Base-by-base conservation (phyloP, 1,140 invertebrate species). In the Rhagoletis pomonella region DNA sequence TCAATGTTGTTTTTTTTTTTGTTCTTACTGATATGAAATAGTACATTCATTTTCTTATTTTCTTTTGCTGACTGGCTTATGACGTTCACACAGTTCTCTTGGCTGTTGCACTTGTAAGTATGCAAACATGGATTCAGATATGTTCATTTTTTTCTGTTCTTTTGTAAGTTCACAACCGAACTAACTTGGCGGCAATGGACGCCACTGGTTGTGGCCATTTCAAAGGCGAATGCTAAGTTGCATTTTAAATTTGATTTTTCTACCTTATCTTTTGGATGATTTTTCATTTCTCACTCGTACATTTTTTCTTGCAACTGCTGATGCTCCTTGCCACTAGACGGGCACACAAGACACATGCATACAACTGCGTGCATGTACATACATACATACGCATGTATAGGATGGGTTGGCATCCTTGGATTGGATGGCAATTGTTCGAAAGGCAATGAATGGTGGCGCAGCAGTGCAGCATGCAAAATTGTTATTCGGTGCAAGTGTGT, bases 201-300 rank as follows among this genome's bases (percentile, higher is more conserved):
- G 73, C 73, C 73, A 81, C 7, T 81, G 73, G 73, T 47, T 81
- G n/a, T 50, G n/a, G 73, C 73, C 73, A 81, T 81, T 81, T 81
- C 73, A 81, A 81, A 81, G 47, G 73, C 73, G 73, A 81, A 58
- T 58, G 47, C 73, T 58, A 81, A 81, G 73, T 81, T 81, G 73
- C 73, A 58, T 81, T 81, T 81, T 81, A 81, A 81, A 81, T 81
- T 81, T 81, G 73, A 81, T 81, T 81, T 81, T 81, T 77, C 29
- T 29, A 81, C 73, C 73, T 81, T 81, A 81, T 81, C 73, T 81
- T 4, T 10, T 81, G 17, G 42, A 81, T 81, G 73, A 81, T 81
- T 81, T 81, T 81, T 81, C 73, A 81, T 81, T 81, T 81, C 17
- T 3, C 4, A 73, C 47, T 55, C n/a, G 4, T 81, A 81, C 50